Base-by-base conservation (phyloP, 2,113 vertebrate genomes). In the Beaufortia kweichowensis region DNA sequence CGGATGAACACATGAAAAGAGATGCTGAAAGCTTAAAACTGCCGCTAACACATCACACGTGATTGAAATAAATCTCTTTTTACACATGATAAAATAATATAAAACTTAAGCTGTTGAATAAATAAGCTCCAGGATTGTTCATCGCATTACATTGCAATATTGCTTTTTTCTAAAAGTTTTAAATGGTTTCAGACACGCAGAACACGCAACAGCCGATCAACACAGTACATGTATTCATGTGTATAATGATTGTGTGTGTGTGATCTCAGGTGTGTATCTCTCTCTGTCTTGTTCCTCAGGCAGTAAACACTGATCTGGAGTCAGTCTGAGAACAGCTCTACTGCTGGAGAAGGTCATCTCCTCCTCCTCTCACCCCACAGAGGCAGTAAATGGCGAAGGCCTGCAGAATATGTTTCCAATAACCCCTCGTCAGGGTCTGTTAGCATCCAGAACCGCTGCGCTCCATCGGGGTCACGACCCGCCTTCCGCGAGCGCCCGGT, bases 341-440 rank as follows among this genome's bases (percentile, higher is more conserved):
- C 87, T 78, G 84, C 85, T 81, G 81, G 84, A 92, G 90, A 92
- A 91, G 90, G 90, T 91, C 90, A 92, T 83, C 82, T 55, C 78
- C 82, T 85, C 65, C 76, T 85, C 89, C 87, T 81, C 86, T 77
- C 91, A 89, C 87, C 90, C 90, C 83, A 41, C 64, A 19, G 65
- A 61, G 65, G 65, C 61, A 80, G 84, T 87, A 92, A 93, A 88
- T 89, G 87, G 88, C 41, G 78, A 85, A 85, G 92, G 93, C 91
- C 92, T 67, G 68, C 85, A 87, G 93, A 97, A 95, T 95, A 93
- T 99, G 96, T 95, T 97, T 96, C 88, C 91, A 96, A 96, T 95
- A 95, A 94, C 92, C 89, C 88, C 92, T 91, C 88, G 88, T 94
- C 94, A 92, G 91, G 91, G 91, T 90, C 84, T 77, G 92, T 94